phyloP scores from a whole-genome alignment of 2,113 vertebrate genomes.

The Crocuta crocuta region DNA sequence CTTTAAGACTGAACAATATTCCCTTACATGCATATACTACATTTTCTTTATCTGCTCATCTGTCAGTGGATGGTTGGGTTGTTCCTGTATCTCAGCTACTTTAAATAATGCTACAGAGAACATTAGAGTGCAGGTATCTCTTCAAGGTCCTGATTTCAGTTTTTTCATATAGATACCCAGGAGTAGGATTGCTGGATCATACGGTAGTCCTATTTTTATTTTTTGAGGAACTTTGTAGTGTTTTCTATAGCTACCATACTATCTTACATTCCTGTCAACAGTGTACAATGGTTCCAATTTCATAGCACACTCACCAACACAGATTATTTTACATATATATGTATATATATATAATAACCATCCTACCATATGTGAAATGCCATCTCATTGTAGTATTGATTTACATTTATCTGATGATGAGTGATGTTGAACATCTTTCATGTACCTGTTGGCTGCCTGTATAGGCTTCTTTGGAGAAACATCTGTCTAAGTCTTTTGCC shows the following conservation, averaged over 20 bases:
- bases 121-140: neutral
- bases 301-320: neutral
- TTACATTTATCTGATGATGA: neutral
- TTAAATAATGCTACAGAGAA: neutral
- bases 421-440: neutral
- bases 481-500: neutral
- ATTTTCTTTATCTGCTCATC: neutral
- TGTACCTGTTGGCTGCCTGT: neutral
- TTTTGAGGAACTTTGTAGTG: neutral
- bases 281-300: neutral
- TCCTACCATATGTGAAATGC: neutral
- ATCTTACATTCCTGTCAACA: neutral
- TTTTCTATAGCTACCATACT: neutral
- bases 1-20: neutral
- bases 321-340: neutral
- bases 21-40: neutral
- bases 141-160: neutral
- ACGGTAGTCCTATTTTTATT: neutral
- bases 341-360: neutral
- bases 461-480: neutral
- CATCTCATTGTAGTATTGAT: neutral
- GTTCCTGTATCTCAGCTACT: neutral
- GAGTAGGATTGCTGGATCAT: neutral
- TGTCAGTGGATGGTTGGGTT: no score
- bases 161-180: neutral